A percentile compares a stretch with the other conserved stretches of the same genome.
Conservation (phyloP, 2,797 vertebrate genomes). For the Epinephelus malabaricus region DNA sequence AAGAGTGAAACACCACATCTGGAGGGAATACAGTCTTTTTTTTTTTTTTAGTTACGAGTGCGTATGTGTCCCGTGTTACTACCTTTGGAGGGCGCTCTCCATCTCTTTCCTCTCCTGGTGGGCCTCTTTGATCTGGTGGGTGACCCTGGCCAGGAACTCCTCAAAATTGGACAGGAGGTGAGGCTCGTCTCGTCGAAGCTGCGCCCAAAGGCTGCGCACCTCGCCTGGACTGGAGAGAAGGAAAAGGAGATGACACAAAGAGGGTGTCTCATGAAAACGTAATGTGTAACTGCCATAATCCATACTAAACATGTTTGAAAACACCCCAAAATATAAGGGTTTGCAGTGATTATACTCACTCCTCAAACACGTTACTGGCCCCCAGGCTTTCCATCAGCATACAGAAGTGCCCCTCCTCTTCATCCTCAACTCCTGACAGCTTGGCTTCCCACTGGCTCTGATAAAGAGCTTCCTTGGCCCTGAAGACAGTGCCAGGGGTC, state of each 20-base stretch:
- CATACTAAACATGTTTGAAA: background rate
- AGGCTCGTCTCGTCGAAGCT: slow-evolving; percentile 90
- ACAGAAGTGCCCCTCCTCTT: slow-evolving; percentile 92
- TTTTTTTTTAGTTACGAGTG: background rate
- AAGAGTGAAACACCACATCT: background rate
- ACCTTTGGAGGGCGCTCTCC: slow-evolving; percentile 92
- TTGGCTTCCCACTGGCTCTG: slow-evolving; percentile 82
- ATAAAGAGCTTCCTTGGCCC: slow-evolving; percentile 82
- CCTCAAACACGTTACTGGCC: slow-evolving; percentile 89
- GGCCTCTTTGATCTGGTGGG: slow-evolving; percentile 91
- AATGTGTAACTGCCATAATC: no score
- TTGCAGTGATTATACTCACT: slow-evolving; percentile 84
- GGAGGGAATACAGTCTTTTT: background rate
- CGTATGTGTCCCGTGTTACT: slow-evolving; percentile 14
- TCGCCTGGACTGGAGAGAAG: slow-evolving; percentile 85
- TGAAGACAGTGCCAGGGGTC: slow-evolving; percentile 34
- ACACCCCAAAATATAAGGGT: no score
- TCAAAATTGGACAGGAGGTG: slow-evolving; percentile 92
- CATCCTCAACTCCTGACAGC: slow-evolving; percentile 79
- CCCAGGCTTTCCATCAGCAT: slow-evolving; percentile 91
- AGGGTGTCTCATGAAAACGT: background rate
- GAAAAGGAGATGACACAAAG: background rate
- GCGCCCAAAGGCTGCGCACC: slow-evolving; percentile 91
- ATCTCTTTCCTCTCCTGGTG: slow-evolving; percentile 92
- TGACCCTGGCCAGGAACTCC: slow-evolving; percentile 91